Conservation (phyloP, 2,113 vertebrate genomes). For the Mastomys natalensis region DNA sequence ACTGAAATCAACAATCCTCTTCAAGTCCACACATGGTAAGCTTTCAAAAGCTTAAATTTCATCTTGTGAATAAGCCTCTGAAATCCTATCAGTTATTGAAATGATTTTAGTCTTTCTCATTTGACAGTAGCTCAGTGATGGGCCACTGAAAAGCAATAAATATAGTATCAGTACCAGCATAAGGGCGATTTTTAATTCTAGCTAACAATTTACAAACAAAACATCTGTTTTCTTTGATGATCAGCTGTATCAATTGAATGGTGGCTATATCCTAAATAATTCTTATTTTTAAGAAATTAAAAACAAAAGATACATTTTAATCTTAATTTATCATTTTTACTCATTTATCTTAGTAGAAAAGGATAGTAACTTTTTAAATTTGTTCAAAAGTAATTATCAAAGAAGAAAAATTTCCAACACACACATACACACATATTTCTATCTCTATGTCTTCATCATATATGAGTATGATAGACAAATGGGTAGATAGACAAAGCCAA, state of each 20-base stretch:
- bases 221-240: conserved; percentile 49
- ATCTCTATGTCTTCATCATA: background rate
- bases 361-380: conserved; percentile 25
- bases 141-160: conserved; percentile 53
- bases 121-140: conserved; percentile 55
- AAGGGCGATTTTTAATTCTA: conserved; percentile 26
- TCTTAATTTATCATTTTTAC: conserved; percentile 4
- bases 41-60: conserved; percentile 57
- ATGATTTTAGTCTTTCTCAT: conserved; percentile 54
- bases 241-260: conserved; percentile 46
- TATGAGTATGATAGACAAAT: too few relatives aligned
- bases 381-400: conserved; percentile 42
- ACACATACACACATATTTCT: background rate
- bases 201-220: conserved; percentile 37
- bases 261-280: background rate
- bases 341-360: conserved; percentile 44
- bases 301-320: conserved; percentile 22
- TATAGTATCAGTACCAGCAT: background rate
- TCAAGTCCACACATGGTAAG: conserved; percentile 40
- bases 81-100: conserved; percentile 47
- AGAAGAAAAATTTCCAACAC: conserved; percentile 21
- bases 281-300: conserved; percentile 59
- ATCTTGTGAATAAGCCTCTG: conserved; percentile 16
- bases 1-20: conserved; percentile 62
- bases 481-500: background rate